phyloP scores from a whole-genome alignment of 2,888 invertebrate species.

The Epistrophe eligans region DNA sequence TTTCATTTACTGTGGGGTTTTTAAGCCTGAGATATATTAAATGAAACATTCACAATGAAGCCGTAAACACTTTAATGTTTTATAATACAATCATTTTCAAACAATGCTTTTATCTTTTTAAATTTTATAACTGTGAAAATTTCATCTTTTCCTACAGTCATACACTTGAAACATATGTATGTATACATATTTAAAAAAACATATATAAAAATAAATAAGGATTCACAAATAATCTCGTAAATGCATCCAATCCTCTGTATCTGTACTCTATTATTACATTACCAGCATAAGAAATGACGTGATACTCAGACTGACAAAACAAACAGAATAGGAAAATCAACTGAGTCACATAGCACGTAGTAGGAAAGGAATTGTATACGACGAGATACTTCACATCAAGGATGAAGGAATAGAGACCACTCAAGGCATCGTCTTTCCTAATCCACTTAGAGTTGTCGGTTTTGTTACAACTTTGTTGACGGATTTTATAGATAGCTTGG shows the following conservation, averaged over 20 bases:
- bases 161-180: background rate
- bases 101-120: background rate
- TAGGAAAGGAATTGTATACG: slow-evolving; percentile 29
- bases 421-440: slow-evolving; percentile 47
- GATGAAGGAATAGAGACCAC: slow-evolving; percentile 7
- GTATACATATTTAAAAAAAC: background rate
- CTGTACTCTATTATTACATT: slow-evolving; percentile 5
- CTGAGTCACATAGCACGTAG: slow-evolving; percentile 42
- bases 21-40: no score
- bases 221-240: slow-evolving; percentile 48
- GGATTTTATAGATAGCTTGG: slow-evolving; percentile 33
- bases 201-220: background rate
- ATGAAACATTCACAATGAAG: background rate
- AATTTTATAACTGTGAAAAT: background rate
- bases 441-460: slow-evolving; percentile 71
- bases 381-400: slow-evolving; percentile 10
- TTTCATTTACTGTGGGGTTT: no score
- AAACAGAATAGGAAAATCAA: slow-evolving; percentile 34
- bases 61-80: background rate
- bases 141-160: background rate
- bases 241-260: slow-evolving; percentile 13
- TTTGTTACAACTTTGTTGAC: slow-evolving; percentile 70
- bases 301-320: slow-evolving; percentile 22
- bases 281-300: slow-evolving; percentile 21
- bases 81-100: background rate